Base-by-base conservation (phyloP, 2,113 vertebrate species). In the Aviceda subcristata region DNA sequence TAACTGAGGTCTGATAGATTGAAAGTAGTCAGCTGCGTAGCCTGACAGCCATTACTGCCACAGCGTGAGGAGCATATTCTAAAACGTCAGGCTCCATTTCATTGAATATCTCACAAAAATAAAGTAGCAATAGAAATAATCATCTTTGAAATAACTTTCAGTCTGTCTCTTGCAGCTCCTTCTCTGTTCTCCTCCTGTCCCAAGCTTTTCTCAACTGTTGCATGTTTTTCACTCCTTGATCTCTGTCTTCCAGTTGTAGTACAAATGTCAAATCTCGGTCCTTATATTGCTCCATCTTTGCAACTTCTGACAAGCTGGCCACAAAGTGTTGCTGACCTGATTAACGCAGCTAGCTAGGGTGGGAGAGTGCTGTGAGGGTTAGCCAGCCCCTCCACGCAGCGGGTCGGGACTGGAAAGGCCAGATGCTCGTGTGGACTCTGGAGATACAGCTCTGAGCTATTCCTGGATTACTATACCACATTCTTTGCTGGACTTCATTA, bases 11-110 rank as follows among this genome's bases (percentile, higher is more conserved):
- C 95, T 95, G 71, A 95, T 77, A 86, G 87, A 92, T 15, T 84
- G 81, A 79, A 63, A 96, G 71, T 34, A 93, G 90, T 95, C 77
- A 89, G 86, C 86, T 94, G 73, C 89, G 30, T 76, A 81, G n/a
- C 50, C 80, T 94, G 67, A 79, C 74, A 95, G 55, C 56, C 80
- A 67, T 71, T 96, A 73, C 72, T 96, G 57, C 59, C 81, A 62
- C 76, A 80, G 67, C 6, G 2, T 43, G 53, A 85, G 56, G 27
- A 94, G 56, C 7, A 11, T 55, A 62, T 90, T 94, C 82, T 75
- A 53, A 93, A 94, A 62, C 0, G 10, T 78, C 93, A 97, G 74
- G 51, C 39, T 86, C 63, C n/a, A 39, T 86, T 92, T 94, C 67
- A 51, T 12, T 86, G 53, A 66, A 56, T 67, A 93, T 5, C 41